Conservation (phyloP, 2,888 invertebrate species). For the Mayetiola destructor region DNA sequence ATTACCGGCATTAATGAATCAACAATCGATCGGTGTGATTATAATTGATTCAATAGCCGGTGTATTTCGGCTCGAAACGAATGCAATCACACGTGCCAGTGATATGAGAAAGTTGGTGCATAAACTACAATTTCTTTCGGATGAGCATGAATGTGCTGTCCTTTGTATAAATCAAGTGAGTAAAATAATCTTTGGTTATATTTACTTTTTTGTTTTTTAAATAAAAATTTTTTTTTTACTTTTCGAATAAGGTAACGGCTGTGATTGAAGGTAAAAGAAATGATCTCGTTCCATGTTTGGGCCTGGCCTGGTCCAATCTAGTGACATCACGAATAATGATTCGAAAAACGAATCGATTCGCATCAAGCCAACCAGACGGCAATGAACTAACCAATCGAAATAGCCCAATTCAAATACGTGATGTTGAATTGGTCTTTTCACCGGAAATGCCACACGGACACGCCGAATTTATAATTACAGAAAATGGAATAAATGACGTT, state of each 20-base stretch:
- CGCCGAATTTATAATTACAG: slow-evolving; percentile 39
- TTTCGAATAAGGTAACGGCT: slow-evolving; percentile 30
- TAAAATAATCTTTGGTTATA: not conserved
- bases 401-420: slow-evolving; percentile 22
- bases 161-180: slow-evolving; percentile 59
- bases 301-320: slow-evolving; percentile 50
- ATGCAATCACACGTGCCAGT: slow-evolving; percentile 38
- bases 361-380: not conserved
- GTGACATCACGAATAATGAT: slow-evolving; percentile 41
- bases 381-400: not conserved
- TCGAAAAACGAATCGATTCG: not conserved
- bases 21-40: slow-evolving; percentile 43
- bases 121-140: slow-evolving; percentile 40
- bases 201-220: slow-evolving; percentile 19
- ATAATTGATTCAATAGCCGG: slow-evolving; percentile 63
- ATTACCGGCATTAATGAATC: slow-evolving; percentile 40
- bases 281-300: slow-evolving; percentile 42
- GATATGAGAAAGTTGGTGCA: slow-evolving; percentile 43
- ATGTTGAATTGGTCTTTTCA: slow-evolving; percentile 42
- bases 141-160: slow-evolving; percentile 41
- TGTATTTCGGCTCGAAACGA: slow-evolving; percentile 44
- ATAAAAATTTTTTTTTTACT: slow-evolving; percentile 13
- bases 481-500: slow-evolving; percentile 31
- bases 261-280: slow-evolving; percentile 25
- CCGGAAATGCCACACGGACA: slow-evolving; percentile 39